A percentile compares a stretch with the other conserved stretches of the same genome.
phyloP scores from a whole-genome alignment of 1,140 invertebrate genomes.

The Drosophila eugracilis region DNA sequence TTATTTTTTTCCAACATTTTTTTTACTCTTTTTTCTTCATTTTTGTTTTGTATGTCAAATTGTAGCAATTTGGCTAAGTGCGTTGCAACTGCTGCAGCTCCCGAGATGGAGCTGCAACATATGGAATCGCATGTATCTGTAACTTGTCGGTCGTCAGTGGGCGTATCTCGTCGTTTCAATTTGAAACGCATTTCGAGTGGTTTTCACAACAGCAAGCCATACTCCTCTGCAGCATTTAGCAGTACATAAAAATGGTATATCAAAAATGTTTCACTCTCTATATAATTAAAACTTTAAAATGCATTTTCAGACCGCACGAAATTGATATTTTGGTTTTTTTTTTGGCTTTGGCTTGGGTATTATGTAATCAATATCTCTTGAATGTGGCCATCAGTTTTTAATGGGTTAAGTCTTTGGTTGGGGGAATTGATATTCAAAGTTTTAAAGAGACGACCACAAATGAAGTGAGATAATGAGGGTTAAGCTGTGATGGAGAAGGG shows the following conservation, averaged over 20 bases:
- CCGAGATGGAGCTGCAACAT: conserved; percentile 25
- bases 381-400: conserved; percentile 36
- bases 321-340: conserved; percentile 23
- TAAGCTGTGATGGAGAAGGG: conserved; percentile 12
- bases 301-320: conserved; percentile 54
- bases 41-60: conserved; percentile 53
- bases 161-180: conserved; percentile 47
- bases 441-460: conserved; percentile 33
- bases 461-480: conserved; percentile 41
- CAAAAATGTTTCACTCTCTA: conserved; percentile 40
- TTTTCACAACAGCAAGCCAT: conserved; percentile 41
- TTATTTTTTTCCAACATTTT: conserved; percentile 1
- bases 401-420: conserved; percentile 27
- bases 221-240: conserved; percentile 82
- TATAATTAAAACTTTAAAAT: conserved; percentile 65
- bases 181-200: conserved; percentile 64
- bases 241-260: conserved; percentile 71
- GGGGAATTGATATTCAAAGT: conserved; percentile 43
- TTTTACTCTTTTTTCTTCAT: neutral
- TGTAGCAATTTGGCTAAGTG: conserved; percentile 69
- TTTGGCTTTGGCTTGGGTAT: conserved; percentile 2
- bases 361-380: conserved; percentile 51
- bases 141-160: conserved; percentile 39
- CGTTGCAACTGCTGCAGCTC: conserved; percentile 53
- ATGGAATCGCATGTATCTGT: conserved; percentile 29